phyloP scores from a whole-genome alignment of 2,797 vertebrate genomes.

The Hippopotamyrus pictus region DNA sequence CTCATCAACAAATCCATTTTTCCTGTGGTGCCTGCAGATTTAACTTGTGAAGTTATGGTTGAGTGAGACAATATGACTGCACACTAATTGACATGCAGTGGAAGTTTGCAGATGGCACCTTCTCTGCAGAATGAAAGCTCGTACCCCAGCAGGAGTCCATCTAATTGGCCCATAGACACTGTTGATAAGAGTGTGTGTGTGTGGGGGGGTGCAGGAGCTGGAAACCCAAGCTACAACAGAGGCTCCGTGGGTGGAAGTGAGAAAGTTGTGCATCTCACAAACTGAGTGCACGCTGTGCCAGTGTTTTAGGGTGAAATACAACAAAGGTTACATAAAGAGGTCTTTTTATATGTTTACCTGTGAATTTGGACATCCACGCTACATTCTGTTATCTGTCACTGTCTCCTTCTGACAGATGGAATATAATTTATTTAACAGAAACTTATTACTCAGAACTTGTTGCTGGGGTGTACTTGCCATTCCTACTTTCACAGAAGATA shows the following conservation, averaged over 20 bases:
- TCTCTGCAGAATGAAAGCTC: slow-evolving; percentile 4
- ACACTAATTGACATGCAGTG: slow-evolving; percentile 10
- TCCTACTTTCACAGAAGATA: neutral
- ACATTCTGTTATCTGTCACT: neutral
- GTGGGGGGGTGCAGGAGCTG: neutral
- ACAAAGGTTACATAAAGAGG: neutral
- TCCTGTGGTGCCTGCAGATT: neutral
- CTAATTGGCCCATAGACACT: slow-evolving; percentile 19
- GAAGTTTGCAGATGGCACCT: slow-evolving; percentile 18
- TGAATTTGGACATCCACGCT: neutral
- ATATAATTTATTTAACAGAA: slow-evolving; percentile 9
- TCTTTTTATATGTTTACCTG: slow-evolving; percentile 3
- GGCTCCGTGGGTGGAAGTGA: neutral
- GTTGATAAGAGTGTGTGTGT: neutral
- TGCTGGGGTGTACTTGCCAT: neutral
- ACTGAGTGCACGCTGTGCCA: neutral
- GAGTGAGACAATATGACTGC: slow-evolving; percentile 4
- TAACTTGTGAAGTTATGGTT: slow-evolving; percentile 5
- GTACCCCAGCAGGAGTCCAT: slow-evolving; percentile 14
- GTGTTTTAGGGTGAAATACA: neutral
- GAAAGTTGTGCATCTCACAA: neutral
- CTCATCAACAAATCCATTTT: neutral
- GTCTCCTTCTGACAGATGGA: neutral
- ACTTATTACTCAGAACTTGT: neutral
- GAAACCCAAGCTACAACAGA: neutral